These are phyloP conservation scores for Sarcophilus harrisii DNA, from an alignment of 2,797 vertebrate genomes.

Conservation along the genomic window DNA sequence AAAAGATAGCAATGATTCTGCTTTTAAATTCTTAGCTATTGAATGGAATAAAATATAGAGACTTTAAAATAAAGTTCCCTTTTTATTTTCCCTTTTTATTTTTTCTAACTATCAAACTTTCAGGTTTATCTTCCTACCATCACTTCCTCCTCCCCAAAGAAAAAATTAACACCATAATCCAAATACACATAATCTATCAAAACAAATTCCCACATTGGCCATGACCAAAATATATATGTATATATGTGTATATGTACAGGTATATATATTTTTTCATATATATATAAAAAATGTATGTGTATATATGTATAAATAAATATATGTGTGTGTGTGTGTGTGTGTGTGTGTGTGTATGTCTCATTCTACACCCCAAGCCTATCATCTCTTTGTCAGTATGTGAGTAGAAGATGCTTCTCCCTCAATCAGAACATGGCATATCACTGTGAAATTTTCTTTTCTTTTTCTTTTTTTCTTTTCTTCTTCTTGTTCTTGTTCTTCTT, in stretches of 20 bases:
- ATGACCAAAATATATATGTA: no score
- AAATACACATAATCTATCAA: neutral
- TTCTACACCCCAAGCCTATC: no score
- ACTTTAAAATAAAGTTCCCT: neutral
- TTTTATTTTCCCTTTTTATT: neutral
- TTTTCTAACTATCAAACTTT: neutral
- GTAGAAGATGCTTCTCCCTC: neutral
- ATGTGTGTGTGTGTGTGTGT: no score
- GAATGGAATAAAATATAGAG: slow-evolving; percentile 16
- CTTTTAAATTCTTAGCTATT: slow-evolving; percentile 47
- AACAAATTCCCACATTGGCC: neutral
- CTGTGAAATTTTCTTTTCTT: neutral
- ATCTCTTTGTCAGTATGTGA: neutral
- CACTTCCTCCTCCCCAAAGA: neutral
- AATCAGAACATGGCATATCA: neutral
- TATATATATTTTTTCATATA: neutral
- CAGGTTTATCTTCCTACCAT: neutral
- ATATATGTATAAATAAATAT: no score
- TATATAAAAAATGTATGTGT: no score
- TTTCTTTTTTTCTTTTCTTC: no score
- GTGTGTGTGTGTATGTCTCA: no score
- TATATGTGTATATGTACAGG: no score
- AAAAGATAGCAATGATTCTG: neutral
- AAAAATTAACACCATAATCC: neutral
- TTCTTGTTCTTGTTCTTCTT: no score